Base-by-base conservation (phyloP, 2,888 invertebrate genomes). In the Doris montereyensis region DNA sequence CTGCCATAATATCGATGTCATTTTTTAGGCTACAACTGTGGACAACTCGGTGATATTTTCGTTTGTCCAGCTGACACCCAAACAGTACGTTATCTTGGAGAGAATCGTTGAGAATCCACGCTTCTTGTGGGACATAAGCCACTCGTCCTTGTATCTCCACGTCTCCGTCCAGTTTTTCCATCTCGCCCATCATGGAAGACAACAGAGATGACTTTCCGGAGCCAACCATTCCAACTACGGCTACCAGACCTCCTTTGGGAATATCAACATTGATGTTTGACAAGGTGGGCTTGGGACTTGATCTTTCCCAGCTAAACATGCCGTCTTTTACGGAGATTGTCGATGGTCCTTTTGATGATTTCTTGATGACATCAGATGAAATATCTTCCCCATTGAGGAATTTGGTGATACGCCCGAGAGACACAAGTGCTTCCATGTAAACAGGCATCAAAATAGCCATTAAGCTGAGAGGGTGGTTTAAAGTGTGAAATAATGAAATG, bases 111-210 rank as follows among this genome's bases (percentile, higher is more conserved):
- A 93, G 93, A 76, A 93, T 93, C 93, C 93, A 93, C 0, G 93
- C 93, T 84, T 93, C 92, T 78, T 91, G 91, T 68, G 90, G 82
- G 0, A 90, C 88, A 83, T 91, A 91, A 0, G 89, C 90, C 21
- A 89, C 76, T 10, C 83, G 84, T 26, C 90, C 93, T 88, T 90
- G 92, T 0, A 96, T 95, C 89, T 96, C 96, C 4, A 97, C 95
- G 58, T 94, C 92, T 41, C 97, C 97, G 24, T 94, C 94, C 1
- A 94, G 87, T 92, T 96, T 96, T 86, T 96, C 95, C 96, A 97
- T 97, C 93, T 98, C 97, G 86, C 97, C 94, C 4, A 97, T 93
- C 81, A 97, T 93, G 0, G 97, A 97, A 2, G 96, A 95, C 35
- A 98, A 93, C 41, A 98, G 93, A 70, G 97, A 97, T 1, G 92